phyloP scores from a whole-genome alignment of 2,888 invertebrate species.

The Hyalella azteca region DNA sequence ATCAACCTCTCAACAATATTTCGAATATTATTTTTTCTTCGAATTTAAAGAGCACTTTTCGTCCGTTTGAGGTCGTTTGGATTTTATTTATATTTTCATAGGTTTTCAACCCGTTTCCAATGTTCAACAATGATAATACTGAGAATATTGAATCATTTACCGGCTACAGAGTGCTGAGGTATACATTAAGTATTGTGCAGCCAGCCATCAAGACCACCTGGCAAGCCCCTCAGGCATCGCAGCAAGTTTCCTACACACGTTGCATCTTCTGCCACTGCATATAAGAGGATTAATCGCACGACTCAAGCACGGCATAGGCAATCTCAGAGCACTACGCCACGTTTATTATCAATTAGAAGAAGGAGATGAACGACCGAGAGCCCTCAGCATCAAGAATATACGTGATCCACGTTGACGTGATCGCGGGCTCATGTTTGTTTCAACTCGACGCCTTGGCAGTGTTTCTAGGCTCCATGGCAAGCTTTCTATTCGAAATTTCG shows the following conservation, averaged over 20 bases:
- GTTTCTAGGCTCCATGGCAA: too few relatives aligned
- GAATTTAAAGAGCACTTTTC: too few relatives aligned
- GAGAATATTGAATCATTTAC: slow-evolving; percentile 9
- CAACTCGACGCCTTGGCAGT: too few relatives aligned
- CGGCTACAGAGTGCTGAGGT: not conserved
- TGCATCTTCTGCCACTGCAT: slow-evolving; percentile 24
- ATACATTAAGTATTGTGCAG: not conserved
- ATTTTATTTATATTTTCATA: too few relatives aligned
- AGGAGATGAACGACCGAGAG: slow-evolving; percentile 9
- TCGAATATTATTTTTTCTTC: too few relatives aligned
- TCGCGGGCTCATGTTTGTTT: too few relatives aligned
- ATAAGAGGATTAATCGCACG: slow-evolving; percentile 14
- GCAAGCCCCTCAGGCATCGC: not conserved
- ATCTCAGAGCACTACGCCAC: slow-evolving; percentile 13
- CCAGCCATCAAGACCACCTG: slow-evolving; percentile 17
- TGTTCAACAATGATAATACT: not conserved
- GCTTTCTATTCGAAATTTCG: too few relatives aligned
- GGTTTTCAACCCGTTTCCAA: too few relatives aligned
- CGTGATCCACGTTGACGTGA: too few relatives aligned
- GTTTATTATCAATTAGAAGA: slow-evolving; percentile 21
- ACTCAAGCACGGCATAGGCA: slow-evolving; percentile 20
- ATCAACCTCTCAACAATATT: too few relatives aligned
- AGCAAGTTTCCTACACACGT: slow-evolving; percentile 2
- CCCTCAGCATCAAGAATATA: too few relatives aligned
- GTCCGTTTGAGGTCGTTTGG: too few relatives aligned